Evolutionary conservation across 2,888 invertebrate genomes (phyloP), one percentile per base, ranked within the genome.

Genomic region (Zaprionus lineosus): DNA sequence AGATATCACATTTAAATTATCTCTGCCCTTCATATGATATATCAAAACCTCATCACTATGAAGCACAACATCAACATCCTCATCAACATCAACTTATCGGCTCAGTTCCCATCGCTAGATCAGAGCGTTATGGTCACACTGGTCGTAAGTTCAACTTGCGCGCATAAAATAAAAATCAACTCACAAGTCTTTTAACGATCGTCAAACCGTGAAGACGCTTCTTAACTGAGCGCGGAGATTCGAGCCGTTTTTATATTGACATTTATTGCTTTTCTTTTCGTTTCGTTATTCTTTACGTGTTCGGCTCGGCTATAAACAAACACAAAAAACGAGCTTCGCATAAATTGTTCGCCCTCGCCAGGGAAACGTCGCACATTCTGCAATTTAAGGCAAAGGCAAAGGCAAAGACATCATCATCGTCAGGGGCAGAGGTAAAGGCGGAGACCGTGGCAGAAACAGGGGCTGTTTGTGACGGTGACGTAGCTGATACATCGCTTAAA

Each of bases 181-280:
- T 63, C 52, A 33, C 52, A 64, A 81, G 84, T 84, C 74, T 76
- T 64, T 76, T 52, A 84, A 68, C 84, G 69, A 52, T 70, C 82
- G 77, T 65, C 82, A 77, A 77, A 70, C 74, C 63, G 77, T 74
- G 55, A 81, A 81, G 76, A 72, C 58, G 73, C 39, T 36, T 34
- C 33, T 34, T 48, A 43, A 47, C 19, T n/a, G 19, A 28, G 18
- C 21, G 46, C 26, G n/a, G 44, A 34, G 12, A 14, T 15, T 18
- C 26, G 29, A 59, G 63, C 36, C 37, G 56, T 36, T 55, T 36
- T 29, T 18, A 41, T 26, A 40, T 31, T 37, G 28, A 34, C 36
- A 53, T 62, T 74, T 48, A 57, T 33, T 16, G 48, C 33, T 39
- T 16, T 51, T 34, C 16, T 43, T 28, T 41, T 33, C 18, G 19